Evolutionary conservation across 1,140 invertebrate genomes (phyloP).

Genomic region (Saccostrea echinata): DNA sequence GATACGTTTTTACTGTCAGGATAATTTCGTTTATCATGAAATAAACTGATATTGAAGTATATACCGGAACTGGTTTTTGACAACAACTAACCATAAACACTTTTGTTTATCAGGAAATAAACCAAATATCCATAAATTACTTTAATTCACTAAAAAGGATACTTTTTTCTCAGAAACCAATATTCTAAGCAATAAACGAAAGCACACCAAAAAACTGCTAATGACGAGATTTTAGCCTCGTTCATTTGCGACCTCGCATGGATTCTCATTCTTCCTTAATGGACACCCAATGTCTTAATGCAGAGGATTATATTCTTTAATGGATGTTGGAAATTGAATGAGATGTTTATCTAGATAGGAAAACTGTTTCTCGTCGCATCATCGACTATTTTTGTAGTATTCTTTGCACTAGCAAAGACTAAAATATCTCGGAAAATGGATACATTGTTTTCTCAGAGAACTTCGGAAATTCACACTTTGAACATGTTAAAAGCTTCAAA

Average conservation of each 20-base stretch:
- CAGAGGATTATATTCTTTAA: constrained; percentile 20
- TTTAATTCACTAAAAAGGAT: too few relatives aligned
- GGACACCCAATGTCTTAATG: constrained; percentile 17
- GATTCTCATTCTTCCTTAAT: neutral
- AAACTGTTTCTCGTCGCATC: constrained; percentile 1
- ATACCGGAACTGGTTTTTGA: too few relatives aligned
- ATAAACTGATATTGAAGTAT: too few relatives aligned
- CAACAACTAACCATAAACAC: too few relatives aligned
- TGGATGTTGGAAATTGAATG: constrained; percentile 38
- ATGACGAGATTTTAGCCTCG: neutral
- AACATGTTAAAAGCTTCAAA: neutral
- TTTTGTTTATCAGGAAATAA: too few relatives aligned
- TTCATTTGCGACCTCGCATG: neutral
- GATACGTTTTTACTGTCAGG: too few relatives aligned
- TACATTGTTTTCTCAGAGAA: neutral
- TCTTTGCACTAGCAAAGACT: neutral
- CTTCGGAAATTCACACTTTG: neutral
- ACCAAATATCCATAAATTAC: too few relatives aligned
- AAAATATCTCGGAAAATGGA: constrained; percentile 1
- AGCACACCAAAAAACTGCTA: neutral
- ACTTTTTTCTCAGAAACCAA: neutral
- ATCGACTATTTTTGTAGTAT: neutral
- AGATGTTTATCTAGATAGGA: constrained; percentile 30
- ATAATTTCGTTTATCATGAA: too few relatives aligned
- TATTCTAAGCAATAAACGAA: neutral